Evolutionary conservation across 2,888 invertebrate genomes (phyloP).

Genomic region (Siphonodentalium dalli): DNA sequence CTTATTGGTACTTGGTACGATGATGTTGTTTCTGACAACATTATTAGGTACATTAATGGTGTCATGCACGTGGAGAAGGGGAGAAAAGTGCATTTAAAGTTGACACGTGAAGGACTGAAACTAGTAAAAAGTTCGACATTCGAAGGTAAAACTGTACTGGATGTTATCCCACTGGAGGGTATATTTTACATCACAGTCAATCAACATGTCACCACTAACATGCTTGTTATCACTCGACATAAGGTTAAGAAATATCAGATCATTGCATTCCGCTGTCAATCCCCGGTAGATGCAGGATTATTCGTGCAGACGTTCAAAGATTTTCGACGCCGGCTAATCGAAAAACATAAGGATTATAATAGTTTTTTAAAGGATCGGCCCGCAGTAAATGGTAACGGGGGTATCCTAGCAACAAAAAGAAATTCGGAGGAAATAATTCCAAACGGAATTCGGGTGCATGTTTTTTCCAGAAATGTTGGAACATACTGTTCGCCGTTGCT

Average conservation of each 20-base stretch:
- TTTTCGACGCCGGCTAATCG: no score
- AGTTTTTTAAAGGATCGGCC: no score
- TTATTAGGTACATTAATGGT: conserved; percentile 33
- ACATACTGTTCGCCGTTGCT: no score
- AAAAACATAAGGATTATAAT: no score
- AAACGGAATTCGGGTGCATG: no score
- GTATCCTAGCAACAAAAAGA: no score
- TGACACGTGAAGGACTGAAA: conserved; percentile 36
- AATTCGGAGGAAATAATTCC: no score
- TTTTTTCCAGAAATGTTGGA: no score
- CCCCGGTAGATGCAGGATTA: conserved; percentile 34
- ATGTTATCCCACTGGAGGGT: conserved; percentile 30
- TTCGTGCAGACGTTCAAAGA: conserved; percentile 32
- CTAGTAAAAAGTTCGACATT: conserved; percentile 31
- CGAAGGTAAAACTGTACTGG: conserved; percentile 30
- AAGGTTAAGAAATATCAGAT: conserved; percentile 33
- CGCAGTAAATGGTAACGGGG: no score
- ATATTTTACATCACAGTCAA: conserved; percentile 41
- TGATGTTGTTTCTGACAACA: conserved; percentile 36
- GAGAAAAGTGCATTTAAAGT: conserved; percentile 35
- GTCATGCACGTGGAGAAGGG: conserved; percentile 36
- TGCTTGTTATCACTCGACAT: conserved; percentile 39
- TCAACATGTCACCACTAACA: conserved; percentile 33
- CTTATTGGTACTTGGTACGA: conserved; percentile 40
- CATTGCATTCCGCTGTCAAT: conserved; percentile 36